These are phyloP conservation scores for Anabas testudineus DNA, from an alignment of 2,797 vertebrate genomes.

Conservation along the genomic window DNA sequence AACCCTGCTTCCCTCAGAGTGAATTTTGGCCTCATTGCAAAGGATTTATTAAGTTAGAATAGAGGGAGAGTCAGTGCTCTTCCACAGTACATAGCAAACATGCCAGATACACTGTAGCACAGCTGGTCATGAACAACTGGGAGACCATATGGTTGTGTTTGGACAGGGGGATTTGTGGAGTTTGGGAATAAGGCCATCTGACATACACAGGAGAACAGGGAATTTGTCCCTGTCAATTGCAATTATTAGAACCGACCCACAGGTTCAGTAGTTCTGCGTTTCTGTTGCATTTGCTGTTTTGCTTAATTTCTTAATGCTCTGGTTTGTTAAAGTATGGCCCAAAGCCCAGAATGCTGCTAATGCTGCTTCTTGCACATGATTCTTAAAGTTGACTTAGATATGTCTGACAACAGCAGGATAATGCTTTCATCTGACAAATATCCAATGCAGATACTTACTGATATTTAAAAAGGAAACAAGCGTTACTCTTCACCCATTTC, in stretches of 20 bases:
- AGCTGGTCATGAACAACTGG: constrained; percentile 83
- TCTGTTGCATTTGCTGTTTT: constrained; percentile 49
- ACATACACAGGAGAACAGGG: constrained; percentile 69
- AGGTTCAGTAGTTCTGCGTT: constrained; percentile 54
- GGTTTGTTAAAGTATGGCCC: constrained; percentile 61
- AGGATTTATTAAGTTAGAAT: constrained; percentile 66
- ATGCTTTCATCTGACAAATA: constrained; percentile 27
- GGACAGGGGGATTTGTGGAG: constrained; percentile 83
- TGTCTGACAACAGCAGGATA: constrained; percentile 26
- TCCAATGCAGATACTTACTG: constrained; percentile 30
- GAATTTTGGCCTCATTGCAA: constrained; percentile 59
- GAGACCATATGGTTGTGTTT: constrained; percentile 85
- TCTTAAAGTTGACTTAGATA: constrained; percentile 41
- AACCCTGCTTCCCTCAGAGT: constrained; percentile 33
- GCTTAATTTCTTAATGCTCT: constrained; percentile 60
- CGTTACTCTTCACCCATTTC: constrained; percentile 49
- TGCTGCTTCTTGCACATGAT: constrained; percentile 29
- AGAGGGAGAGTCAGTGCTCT: constrained; percentile 35
- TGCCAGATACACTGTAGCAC: constrained; percentile 70
- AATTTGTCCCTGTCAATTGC: constrained; percentile 81
- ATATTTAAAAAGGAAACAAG: constrained; percentile 35
- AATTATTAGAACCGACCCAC: constrained; percentile 70
- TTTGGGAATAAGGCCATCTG: constrained; percentile 80
- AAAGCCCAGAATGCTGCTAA: constrained; percentile 41
- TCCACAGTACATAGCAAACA: constrained; percentile 48